Conservation (phyloP, 2,888 invertebrate species). For the Microctonus hyperodae region DNA sequence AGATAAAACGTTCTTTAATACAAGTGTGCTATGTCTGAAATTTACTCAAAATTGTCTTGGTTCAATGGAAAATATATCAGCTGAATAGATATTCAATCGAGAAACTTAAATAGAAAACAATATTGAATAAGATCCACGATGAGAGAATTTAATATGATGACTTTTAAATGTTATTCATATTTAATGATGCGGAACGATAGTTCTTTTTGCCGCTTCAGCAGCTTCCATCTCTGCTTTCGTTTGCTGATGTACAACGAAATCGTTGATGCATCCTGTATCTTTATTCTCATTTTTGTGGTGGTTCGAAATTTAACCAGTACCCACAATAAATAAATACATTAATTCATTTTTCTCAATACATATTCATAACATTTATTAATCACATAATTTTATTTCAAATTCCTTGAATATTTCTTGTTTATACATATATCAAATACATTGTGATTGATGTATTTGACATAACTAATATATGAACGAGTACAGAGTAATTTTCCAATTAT, state of each 20-base stretch:
- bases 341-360: too few relatives aligned
- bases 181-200: constrained; percentile 35
- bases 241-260: constrained; percentile 32
- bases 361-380: not conserved
- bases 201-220: constrained; percentile 38
- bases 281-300: constrained; percentile 34
- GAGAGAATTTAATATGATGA: not conserved
- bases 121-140: not conserved
- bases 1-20: too few relatives aligned
- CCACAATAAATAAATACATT: not conserved
- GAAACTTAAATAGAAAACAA: too few relatives aligned
- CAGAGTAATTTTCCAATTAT: constrained; percentile 43
- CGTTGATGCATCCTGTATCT: constrained; percentile 39
- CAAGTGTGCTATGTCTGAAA: too few relatives aligned
- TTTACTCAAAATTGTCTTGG: too few relatives aligned
- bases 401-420: too few relatives aligned
- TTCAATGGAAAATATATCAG: too few relatives aligned
- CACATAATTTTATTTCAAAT: not conserved
- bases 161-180: not conserved
- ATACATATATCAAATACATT: not conserved
- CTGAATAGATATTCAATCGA: too few relatives aligned
- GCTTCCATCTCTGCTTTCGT: constrained; percentile 29
- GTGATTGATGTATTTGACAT: too few relatives aligned
- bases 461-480: not conserved
- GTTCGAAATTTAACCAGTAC: constrained; percentile 32